Base-by-base conservation (phyloP, 2,888 invertebrate genomes). In the Melinaea menophilus region DNA sequence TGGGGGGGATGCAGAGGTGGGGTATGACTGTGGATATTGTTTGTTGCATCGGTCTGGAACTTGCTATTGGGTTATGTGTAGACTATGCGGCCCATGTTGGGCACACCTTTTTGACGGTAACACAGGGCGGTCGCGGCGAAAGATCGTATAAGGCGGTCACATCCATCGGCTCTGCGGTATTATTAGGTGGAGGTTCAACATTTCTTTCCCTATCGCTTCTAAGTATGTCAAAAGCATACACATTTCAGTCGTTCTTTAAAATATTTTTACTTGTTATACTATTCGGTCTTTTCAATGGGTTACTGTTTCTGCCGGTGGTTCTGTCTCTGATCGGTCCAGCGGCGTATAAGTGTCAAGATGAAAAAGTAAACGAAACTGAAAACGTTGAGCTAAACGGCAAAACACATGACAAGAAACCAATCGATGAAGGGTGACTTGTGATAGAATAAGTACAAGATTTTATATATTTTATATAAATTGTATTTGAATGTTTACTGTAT, bases 1-100 rank as follows among this genome's bases (percentile, higher is more conserved):
- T 94, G 72, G 95, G 95, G 1, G 94, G 93, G 78, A 95, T 95
- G 95, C 94, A 94, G 77, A 92, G 93, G 70, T 96, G 95, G 96
- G 95, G 94, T 4, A 90, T 96, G 78, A 95, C 96, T 3, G 94
- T 97, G 48, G 96, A 96, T 79, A 93, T 95, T 59, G 95, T 95
- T 9, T 95, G 96, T 60, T 95, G 96, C 76, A 95, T 96, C 62
- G 95, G 95, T 37, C 86, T 96, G 11, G 95, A 96, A 75, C 87
- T 96, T 45, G 95, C 95, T 3, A 94, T 96, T 66, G 96, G 96
- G 58, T 87, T 97, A 59, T 95, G 96, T 75, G 95, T 96, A 0
- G 96, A 97, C 82, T 96, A 96, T 74, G 95, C 96, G 0, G 95
- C 95, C 2, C 95, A 95, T 76, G 94, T 95, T 5, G 95, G 95